Evolutionary conservation across 64 coral and sea anemone genomes (phyloP), one percentile per base, ranked within the genome.

Genomic region (Montipora cactus): DNA sequence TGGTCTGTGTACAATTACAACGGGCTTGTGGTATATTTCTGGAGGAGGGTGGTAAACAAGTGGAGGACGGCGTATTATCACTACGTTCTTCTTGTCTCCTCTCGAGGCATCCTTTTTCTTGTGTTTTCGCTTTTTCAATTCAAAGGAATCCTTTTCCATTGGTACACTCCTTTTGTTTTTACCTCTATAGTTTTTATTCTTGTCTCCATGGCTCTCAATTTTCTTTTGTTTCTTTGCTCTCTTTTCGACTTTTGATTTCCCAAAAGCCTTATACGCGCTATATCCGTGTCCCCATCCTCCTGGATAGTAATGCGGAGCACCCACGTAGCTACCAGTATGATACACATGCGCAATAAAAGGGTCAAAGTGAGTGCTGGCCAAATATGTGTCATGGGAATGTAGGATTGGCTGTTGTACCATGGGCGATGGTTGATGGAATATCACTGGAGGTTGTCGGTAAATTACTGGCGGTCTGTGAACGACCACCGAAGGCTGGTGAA

Each of bases 41-140:
- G 94, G 94, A 4, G 94, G 94, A 44, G 94, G 94, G 81, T 95
- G 94, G 52, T 95, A 95, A 74, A 95, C 67, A 74, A 95, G 72
- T 59, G 89, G 77, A 44, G 94, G 94, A 47, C 94, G 90, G 18
- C 61, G 83, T 52, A 95, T 92, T 16, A 95, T 78, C 21, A 95
- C 89, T 51, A 91, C 47, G 81, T 96, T 89, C 87, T 95, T 94
- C 79, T 92, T 94, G 53, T 91, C 55, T 52, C 90, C 94, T 87
- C 89, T 89, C 19, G 19, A 74, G 47, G 18, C 11, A 81, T 71
- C 74, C 79, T 64, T 89, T 52, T 91, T 47, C 11, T 72, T 90
- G 68, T 12, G 79, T 92, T 59, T 77, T 49, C 5, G 74, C 44
- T 20, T 89, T 16, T 70, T 22, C 55, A 16, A n/a, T 14, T 0